These are phyloP conservation scores for Myocastor coypus DNA, from an alignment of 2,113 vertebrate species.

Conservation along the genomic window DNA sequence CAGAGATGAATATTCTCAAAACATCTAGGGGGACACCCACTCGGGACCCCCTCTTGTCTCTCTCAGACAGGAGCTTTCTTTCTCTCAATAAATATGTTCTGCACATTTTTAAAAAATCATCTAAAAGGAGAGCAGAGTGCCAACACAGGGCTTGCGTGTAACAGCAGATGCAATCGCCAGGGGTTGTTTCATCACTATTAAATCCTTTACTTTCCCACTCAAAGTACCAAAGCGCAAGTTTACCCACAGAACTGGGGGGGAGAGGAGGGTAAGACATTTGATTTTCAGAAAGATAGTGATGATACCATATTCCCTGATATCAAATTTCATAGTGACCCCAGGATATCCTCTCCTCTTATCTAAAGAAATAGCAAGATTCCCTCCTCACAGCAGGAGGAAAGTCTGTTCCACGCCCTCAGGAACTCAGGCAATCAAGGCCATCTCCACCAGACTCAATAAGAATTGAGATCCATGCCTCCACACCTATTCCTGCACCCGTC, in stretches of 20 bases:
- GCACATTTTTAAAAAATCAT: too few relatives aligned
- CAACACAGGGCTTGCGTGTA: not conserved
- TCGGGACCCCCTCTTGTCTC: too few relatives aligned
- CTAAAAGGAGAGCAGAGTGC: not conserved
- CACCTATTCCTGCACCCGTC: not conserved
- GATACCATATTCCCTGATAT: too few relatives aligned
- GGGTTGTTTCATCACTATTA: not conserved
- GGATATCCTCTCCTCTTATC: not conserved
- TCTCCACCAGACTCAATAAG: not conserved
- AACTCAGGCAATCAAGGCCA: not conserved
- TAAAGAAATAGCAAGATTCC: not conserved
- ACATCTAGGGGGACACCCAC: not conserved
- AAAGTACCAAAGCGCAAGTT: not conserved
- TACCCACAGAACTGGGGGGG: not conserved
- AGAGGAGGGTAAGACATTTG: too few relatives aligned
- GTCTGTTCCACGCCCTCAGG: not conserved
- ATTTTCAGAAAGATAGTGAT: too few relatives aligned
- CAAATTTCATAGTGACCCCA: not conserved
- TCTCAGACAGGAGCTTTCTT: too few relatives aligned
- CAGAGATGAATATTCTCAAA: not conserved
- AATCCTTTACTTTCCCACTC: not conserved
- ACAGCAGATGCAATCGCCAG: not conserved
- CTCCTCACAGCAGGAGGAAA: not conserved
- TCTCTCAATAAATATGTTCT: too few relatives aligned
- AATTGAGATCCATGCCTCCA: not conserved